Evolutionary conservation across 2,888 invertebrate genomes (phyloP).

Genomic region (Leptopilina myrica): DNA sequence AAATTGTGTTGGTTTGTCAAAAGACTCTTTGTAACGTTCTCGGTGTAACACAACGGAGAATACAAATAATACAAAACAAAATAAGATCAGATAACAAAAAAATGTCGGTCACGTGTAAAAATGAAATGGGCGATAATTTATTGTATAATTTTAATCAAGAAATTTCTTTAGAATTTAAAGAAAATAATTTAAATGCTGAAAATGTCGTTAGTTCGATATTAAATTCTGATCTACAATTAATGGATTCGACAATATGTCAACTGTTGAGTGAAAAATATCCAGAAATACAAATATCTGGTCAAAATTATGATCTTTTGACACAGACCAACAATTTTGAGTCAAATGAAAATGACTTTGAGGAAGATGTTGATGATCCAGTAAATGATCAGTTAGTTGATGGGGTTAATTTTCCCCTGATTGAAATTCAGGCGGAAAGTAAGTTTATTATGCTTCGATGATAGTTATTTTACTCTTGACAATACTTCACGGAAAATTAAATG

Average conservation of each 20-base stretch:
- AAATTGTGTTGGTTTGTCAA: slow-evolving; percentile 9
- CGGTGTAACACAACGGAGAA: not conserved
- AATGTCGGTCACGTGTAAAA: not conserved
- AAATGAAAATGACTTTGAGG: not conserved
- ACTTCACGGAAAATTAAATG: not conserved
- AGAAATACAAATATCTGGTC: not conserved
- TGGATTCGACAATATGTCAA: not conserved
- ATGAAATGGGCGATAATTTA: not conserved
- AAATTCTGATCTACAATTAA: not conserved
- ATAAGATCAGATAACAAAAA: not conserved
- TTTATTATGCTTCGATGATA: not conserved
- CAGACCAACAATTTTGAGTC: not conserved
- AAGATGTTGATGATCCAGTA: slow-evolving; percentile 16
- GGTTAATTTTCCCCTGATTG: not conserved
- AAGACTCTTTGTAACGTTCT: slow-evolving; percentile 27
- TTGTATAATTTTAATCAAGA: slow-evolving; percentile 2
- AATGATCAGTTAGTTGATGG: slow-evolving; percentile 5
- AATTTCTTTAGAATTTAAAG: not conserved
- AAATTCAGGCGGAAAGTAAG: not conserved
- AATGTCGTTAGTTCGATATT: not conserved
- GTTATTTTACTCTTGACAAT: not conserved
- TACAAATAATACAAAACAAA: slow-evolving; percentile 26
- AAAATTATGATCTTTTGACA: not conserved
- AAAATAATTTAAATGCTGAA: not conserved
- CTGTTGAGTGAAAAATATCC: not conserved